Conservation (phyloP, 2,888 invertebrate genomes). For the Parthenolecanium corni region DNA sequence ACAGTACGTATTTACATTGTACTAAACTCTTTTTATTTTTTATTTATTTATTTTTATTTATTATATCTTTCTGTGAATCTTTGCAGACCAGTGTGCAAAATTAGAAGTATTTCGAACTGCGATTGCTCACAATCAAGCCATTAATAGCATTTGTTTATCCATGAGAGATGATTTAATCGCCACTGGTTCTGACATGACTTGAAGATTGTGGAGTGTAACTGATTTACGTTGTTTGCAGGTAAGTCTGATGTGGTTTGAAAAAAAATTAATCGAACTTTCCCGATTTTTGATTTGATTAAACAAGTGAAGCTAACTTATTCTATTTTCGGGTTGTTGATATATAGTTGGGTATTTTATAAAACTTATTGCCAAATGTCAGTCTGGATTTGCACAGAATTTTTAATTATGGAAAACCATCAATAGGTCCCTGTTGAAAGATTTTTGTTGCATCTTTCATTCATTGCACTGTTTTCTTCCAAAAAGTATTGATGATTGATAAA, state of each 20-base stretch:
- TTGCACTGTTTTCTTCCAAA: too few relatives aligned
- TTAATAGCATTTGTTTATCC: slow-evolving; percentile 76
- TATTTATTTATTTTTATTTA: too few relatives aligned
- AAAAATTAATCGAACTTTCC: neutral
- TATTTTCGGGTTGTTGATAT: too few relatives aligned
- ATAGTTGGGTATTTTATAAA: too few relatives aligned
- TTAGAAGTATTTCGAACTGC: slow-evolving; percentile 46
- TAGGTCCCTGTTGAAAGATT: too few relatives aligned
- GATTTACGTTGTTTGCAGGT: slow-evolving; percentile 73
- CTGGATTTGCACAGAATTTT: too few relatives aligned
- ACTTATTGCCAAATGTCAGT: too few relatives aligned
- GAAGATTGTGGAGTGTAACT: slow-evolving; percentile 78
- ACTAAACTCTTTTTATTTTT: too few relatives aligned
- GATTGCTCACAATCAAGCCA: slow-evolving; percentile 82
- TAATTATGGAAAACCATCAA: too few relatives aligned
- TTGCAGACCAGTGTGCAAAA: slow-evolving; percentile 8
- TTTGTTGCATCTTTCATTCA: too few relatives aligned
- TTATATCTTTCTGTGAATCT: too few relatives aligned
- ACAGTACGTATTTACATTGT: neutral
- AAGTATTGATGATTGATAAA: too few relatives aligned
- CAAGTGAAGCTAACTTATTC: neutral
- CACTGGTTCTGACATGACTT: slow-evolving; percentile 79
- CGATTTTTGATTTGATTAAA: neutral
- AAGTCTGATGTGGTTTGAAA: slow-evolving; percentile 29
- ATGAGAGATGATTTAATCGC: slow-evolving; percentile 84